These are phyloP conservation scores for Zaprionus taronus DNA, from an alignment of 1,140 invertebrate genomes.

Conservation along the genomic window DNA sequence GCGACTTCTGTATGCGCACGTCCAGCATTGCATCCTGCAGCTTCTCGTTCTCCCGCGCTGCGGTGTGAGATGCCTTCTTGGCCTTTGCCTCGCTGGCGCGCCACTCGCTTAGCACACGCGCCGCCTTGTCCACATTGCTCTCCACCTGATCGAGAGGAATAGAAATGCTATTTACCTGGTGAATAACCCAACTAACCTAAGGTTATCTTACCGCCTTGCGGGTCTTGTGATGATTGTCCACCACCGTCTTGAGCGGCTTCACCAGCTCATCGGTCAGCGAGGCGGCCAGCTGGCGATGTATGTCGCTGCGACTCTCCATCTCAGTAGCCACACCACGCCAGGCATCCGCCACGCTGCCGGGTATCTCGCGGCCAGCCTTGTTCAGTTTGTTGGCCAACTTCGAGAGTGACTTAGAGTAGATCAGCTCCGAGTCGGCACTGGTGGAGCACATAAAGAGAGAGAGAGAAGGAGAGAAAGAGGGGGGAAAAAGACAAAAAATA, in stretches of 20 bases:
- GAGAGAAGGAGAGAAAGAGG: not conserved
- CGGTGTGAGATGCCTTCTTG: conserved; percentile 93
- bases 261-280: conserved; percentile 94
- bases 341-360: conserved; percentile 93
- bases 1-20: conserved; percentile 84
- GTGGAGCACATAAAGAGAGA: not conserved
- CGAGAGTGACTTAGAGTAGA: conserved; percentile 94
- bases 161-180: not conserved
- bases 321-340: conserved; percentile 96
- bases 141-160: conserved; percentile 86
- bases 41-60: conserved; percentile 94
- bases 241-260: conserved; percentile 91
- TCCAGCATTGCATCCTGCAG: conserved; percentile 90
- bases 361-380: conserved; percentile 91
- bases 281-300: conserved; percentile 92
- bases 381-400: conserved; percentile 94
- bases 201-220: conserved; percentile 88
- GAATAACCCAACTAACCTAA: not conserved
- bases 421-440: conserved; percentile 94
- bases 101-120: conserved; percentile 93
- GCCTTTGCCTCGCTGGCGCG: conserved; percentile 92
- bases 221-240: conserved; percentile 90
- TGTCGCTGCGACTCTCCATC: conserved; percentile 95
- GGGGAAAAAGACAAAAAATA: too few relatives aligned
- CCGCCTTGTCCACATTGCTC: conserved; percentile 93